Evolutionary conservation across 1,140 invertebrate species (phyloP).

Genomic region (Bombus impatiens): DNA sequence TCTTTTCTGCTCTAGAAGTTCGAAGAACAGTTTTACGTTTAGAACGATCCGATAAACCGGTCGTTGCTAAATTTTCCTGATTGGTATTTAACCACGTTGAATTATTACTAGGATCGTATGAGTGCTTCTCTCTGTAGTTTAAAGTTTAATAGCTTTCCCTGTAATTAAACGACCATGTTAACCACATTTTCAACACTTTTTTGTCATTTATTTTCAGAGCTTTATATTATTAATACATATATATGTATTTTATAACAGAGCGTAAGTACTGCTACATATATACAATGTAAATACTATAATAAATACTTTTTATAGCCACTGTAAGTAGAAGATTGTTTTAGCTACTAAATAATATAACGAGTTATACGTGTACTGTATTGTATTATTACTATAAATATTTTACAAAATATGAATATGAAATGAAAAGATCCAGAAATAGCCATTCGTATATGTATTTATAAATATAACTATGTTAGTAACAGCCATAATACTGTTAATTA

Average conservation of each 20-base stretch:
- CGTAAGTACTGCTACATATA: too few species aligned
- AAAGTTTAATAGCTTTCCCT: not conserved
- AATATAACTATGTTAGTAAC: too few species aligned
- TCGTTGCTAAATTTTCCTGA: not conserved
- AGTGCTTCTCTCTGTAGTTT: not conserved
- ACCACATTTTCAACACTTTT: not conserved
- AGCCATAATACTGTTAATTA: not conserved
- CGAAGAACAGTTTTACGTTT: slow-evolving; percentile 17
- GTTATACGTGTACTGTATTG: too few species aligned
- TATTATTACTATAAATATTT: too few species aligned
- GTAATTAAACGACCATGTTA: not conserved
- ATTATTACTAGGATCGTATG: not conserved
- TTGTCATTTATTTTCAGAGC: not conserved
- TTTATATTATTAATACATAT: not conserved
- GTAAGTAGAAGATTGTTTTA: too few species aligned
- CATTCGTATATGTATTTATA: too few species aligned
- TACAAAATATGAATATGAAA: too few species aligned
- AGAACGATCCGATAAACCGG: slow-evolving; percentile 2
- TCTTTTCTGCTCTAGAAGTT: slow-evolving; percentile 43
- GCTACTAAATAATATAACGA: too few species aligned
- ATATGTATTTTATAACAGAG: not conserved
- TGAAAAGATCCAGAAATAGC: too few species aligned
- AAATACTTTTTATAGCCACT: too few species aligned
- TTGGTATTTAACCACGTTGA: not conserved
- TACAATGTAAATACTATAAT: too few species aligned